These are phyloP conservation scores for Caenorhabditis panamensis DNA, from an alignment of 2,888 invertebrate species.

Conservation along the genomic window DNA sequence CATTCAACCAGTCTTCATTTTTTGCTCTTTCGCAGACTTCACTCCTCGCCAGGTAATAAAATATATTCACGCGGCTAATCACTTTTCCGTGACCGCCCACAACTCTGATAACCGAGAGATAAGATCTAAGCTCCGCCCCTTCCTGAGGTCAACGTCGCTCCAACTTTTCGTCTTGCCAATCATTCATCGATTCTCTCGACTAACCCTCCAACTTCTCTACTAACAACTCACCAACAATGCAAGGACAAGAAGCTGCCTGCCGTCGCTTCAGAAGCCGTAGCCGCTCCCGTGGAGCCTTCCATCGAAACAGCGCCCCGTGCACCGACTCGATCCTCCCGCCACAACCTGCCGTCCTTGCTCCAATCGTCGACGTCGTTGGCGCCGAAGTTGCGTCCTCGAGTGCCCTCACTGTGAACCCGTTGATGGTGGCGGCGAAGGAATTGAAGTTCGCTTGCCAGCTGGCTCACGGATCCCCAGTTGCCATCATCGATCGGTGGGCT, in stretches of 20 bases:
- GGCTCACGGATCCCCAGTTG: conserved; percentile 92
- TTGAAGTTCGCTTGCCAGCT: conserved; percentile 92
- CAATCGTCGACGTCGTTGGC: conserved; percentile 17
- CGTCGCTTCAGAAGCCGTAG: conserved; percentile 48
- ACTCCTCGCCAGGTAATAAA: too few relatives aligned
- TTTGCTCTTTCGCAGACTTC: too few relatives aligned
- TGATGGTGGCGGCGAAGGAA: conserved; percentile 36
- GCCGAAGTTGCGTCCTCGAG: background rate
- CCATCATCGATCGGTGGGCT: conserved; percentile 45
- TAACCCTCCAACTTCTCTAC: conserved; percentile 31
- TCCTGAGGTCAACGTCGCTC: background rate
- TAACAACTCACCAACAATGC: conserved; percentile 38
- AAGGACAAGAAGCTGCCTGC: conserved; percentile 15
- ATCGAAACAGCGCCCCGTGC: conserved; percentile 8
- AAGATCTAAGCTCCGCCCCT: conserved; percentile 33
- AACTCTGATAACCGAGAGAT: conserved; percentile 1
- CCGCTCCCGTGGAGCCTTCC: conserved; percentile 41
- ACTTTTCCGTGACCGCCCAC: conserved; percentile 12
- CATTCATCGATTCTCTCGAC: conserved; percentile 36
- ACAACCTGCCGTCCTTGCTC: conserved; percentile 15
- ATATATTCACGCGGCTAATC: background rate
- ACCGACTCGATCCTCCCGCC: background rate
- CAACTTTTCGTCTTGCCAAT: background rate
- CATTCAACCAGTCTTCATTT: too few relatives aligned
- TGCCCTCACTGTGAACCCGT: conserved; percentile 27